Base-by-base conservation (phyloP, 1,140 invertebrate species). In the Drosophila tsacasi region DNA sequence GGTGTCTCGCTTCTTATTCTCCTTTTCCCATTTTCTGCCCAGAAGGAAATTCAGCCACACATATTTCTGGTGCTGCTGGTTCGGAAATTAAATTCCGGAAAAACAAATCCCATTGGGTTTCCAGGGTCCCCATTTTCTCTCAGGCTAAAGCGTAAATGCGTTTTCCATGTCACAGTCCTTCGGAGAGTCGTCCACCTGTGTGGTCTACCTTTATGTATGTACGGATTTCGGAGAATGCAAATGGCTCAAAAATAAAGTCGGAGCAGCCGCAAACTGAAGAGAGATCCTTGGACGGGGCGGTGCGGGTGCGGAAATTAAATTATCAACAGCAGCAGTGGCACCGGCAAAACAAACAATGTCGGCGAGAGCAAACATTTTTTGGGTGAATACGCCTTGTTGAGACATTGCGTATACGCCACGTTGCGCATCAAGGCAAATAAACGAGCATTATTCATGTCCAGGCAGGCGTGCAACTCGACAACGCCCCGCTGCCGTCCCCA, bases 361-460 rank as follows among this genome's bases (percentile, higher is more conserved):
- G n/a, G 23, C 23, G 64, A 47, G 5, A 64, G 25, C 25, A 60
- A 46, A 64, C 62, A 62, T 75, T 73, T 62, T 62, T 72, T 17
- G 39, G 19, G 23, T 37, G 66, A 32, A 86, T 79, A 67, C 46
- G 37, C 39, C 47, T 44, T 55, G 50, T 44, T 57, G 35, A 52
- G 58, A 80, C 77, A 60, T 66, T 84, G 81, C 84, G 84, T 87
- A 87, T 89, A 87, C 81, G 84, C 84, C 73, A 83, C 77, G 84
- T 66, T 81, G 76, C 68, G 72, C 81, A 89, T 80, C 66, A 75
- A 84, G 65, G 64, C 69, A 89, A 89, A 83, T 83, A 89, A 78
- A 63, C 77, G 60, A 59, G 69, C 64, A 83, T 89, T 89, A 83
- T 89, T 84, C 69, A 66, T 81, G 85, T 75, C 47, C 84, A 83